These are phyloP conservation scores for Glaucidium brasilianum DNA, from an alignment of 2,113 vertebrate genomes.

Conservation along the genomic window DNA sequence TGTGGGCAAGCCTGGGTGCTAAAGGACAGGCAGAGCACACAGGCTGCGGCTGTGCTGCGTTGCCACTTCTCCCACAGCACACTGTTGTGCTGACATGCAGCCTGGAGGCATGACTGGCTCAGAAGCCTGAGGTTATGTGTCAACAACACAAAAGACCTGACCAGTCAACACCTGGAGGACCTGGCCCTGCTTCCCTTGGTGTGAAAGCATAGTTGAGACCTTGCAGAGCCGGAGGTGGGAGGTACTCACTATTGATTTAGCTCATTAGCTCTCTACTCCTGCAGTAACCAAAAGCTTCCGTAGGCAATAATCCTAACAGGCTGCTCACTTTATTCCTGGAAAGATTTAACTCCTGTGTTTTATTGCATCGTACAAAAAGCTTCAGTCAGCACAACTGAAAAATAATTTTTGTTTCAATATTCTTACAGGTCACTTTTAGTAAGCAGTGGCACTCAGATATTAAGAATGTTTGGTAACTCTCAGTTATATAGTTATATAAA, in stretches of 20 bases:
- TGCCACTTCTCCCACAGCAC: not conserved
- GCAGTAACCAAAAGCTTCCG: not conserved
- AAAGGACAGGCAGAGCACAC: accelerated
- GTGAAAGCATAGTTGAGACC: not conserved
- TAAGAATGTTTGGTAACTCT: not conserved
- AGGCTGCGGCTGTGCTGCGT: not conserved
- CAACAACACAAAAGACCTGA: not conserved
- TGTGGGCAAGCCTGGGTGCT: accelerated
- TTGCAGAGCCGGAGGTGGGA: not conserved
- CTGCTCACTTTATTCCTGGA: not conserved
- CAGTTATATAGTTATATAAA: not conserved
- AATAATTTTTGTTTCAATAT: not conserved
- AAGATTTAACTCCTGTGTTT: not conserved
- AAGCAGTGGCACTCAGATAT: not conserved
- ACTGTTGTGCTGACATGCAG: not conserved
- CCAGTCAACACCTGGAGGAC: not conserved
- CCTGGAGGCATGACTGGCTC: not conserved
- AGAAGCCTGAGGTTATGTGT: not conserved
- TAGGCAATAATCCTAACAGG: not conserved
- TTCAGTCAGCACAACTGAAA: not conserved
- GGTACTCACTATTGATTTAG: not conserved
- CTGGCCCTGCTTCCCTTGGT: not conserved
- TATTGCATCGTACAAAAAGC: not conserved
- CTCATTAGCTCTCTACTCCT: not conserved
- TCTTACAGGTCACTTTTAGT: not conserved